Evolutionary conservation across 2,888 invertebrate genomes (phyloP), one percentile per base, ranked within the genome.

Genomic region (Ditylenchus weischeri): DNA sequence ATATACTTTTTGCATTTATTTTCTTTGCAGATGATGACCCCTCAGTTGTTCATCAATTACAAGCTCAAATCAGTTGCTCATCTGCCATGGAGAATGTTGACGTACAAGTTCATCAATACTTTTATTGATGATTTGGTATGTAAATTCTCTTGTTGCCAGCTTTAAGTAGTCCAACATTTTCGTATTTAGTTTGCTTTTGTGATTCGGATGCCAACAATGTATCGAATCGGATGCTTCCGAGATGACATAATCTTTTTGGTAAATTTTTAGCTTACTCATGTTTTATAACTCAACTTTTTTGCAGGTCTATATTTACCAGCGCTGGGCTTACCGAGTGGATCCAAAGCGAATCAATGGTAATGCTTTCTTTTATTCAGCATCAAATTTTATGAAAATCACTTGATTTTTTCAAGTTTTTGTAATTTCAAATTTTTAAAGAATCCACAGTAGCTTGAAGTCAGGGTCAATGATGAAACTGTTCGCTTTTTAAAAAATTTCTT

Each of bases 141-240:
- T 29, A 29, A 29, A 29, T 29, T 2, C 43, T 43, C 1, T 3
- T 43, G 3, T 13, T 43, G 15, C 15, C 8, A 43, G 43, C 8
- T 43, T 43, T 8, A 43, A 43, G 15, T 43, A 43, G 13, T 43
- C 5, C 15, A 43, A 43, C 43, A n/a, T 43, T 43, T 15, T 43
- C 8, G 13, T 13, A 6, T 43, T 43, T 43, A 43, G 43, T 43
- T 43, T 43, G 43, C 43, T 43, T 43, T 99, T 87, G 94, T 99
- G 72, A 98, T 99, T 79, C 94, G 95, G 86, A 98, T 98, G 98
- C 98, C 98, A 38, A 96, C 94, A 0, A 90, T 98, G 88, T 98
- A 99, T 83, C 73, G 81, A 19, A 85, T 98, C 79, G 96, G 96
- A 51, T 98, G 96, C 86, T 93, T 98, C 87, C 89, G 96, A 84